Percentiles rank a stretch among this genome's conserved stretches.
Evolutionary conservation across 1,140 invertebrate genomes (phyloP).

Genomic region (Bombyx mandarina): DNA sequence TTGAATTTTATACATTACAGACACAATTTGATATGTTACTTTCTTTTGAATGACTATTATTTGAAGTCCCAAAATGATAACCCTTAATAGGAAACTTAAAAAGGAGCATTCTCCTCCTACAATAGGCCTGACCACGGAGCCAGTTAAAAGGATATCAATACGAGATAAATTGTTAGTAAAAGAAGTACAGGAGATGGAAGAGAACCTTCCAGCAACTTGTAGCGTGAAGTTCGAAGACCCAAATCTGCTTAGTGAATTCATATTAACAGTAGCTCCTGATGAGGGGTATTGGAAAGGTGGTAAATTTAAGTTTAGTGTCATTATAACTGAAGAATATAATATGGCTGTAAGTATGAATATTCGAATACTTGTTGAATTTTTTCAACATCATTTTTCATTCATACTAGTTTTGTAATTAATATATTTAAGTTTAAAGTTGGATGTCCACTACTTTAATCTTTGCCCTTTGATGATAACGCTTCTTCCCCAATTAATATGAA

Average conservation of each 20-base stretch:
- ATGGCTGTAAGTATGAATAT: conserved; percentile 79
- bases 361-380: background rate
- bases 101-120: conserved; percentile 70
- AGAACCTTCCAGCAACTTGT: conserved; percentile 86
- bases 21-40: no score
- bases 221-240: conserved; percentile 86
- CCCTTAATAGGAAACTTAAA: conserved; percentile 84
- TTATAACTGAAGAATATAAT: conserved; percentile 95
- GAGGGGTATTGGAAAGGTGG: conserved; percentile 93
- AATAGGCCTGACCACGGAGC: conserved; percentile 43
- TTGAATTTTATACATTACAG: no score
- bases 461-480: no score
- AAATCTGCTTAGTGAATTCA: conserved; percentile 86
- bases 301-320: conserved; percentile 87
- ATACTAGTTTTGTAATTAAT: background rate
- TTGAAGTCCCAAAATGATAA: conserved; percentile 75
- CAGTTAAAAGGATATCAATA: conserved; percentile 80
- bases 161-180: conserved; percentile 88
- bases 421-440: background rate
- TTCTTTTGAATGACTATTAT: no score
- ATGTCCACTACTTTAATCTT: no score
- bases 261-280: conserved; percentile 84
- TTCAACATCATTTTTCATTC: background rate
- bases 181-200: conserved; percentile 94
- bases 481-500: no score